Evolutionary conservation across 2,113 vertebrate species (phyloP).

Genomic region (Bos indicus): DNA sequence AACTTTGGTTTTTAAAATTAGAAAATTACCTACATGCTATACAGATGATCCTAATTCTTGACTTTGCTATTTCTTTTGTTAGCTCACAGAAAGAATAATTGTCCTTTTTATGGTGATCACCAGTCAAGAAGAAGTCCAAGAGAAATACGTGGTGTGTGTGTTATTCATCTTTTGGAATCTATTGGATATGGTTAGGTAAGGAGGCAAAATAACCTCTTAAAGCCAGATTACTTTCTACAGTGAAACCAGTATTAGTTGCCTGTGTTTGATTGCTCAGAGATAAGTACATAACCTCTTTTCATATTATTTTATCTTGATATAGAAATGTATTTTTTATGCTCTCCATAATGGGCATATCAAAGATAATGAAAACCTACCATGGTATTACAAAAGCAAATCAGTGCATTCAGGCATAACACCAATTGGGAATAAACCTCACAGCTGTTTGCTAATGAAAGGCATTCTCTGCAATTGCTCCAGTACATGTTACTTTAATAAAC

Average conservation of each 20-base stretch:
- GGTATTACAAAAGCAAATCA: constrained; percentile 21
- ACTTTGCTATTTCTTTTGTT: constrained; percentile 61
- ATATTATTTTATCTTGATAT: constrained; percentile 49
- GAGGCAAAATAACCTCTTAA: background rate
- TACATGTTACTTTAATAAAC: background rate
- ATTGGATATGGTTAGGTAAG: constrained; percentile 90
- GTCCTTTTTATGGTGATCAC: constrained; percentile 89
- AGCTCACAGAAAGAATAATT: constrained; percentile 92
- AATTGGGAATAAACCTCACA: constrained; percentile 20
- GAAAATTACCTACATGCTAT: background rate
- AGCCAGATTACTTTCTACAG: background rate
- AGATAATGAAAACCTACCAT: constrained; percentile 34
- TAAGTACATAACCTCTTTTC: constrained; percentile 34
- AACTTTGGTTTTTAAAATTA: constrained; percentile 21
- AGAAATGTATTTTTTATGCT: constrained; percentile 22
- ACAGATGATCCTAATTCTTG: constrained; percentile 31
- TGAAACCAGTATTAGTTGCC: constrained; percentile 6
- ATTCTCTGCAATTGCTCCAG: background rate
- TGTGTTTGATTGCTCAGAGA: constrained; percentile 27
- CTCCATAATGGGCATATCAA: constrained; percentile 28
- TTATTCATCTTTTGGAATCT: constrained; percentile 94
- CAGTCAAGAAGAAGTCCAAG: constrained; percentile 92
- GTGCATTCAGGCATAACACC: background rate
- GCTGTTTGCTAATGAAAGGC: constrained; percentile 2
- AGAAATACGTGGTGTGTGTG: constrained; percentile 88